These are phyloP conservation scores for Calliscelio sp. DNA, from an alignment of 2,888 invertebrate genomes.

Conservation along the genomic window DNA sequence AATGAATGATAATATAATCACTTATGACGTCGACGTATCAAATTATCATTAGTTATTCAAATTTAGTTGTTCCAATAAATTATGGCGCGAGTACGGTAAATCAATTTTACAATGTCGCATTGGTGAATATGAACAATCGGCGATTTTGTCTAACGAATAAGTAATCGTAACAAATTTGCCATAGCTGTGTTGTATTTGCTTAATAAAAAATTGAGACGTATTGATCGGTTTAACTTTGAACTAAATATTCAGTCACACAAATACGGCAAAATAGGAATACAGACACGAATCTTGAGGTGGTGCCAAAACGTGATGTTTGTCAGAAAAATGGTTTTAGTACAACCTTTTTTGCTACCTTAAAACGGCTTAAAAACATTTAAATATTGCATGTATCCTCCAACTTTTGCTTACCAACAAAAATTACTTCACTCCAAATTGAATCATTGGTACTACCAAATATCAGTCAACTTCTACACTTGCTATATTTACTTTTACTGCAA, in stretches of 20 bases:
- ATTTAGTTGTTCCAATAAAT: slow-evolving; percentile 2
- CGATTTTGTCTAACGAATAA: neutral
- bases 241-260: slow-evolving; percentile 66
- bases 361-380: slow-evolving; percentile 59
- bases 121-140: neutral
- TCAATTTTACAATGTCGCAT: neutral
- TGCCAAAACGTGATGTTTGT: slow-evolving; percentile 67
- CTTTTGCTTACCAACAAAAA: slow-evolving; percentile 34
- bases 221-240: slow-evolving; percentile 63
- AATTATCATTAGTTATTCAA: slow-evolving; percentile 22
- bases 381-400: slow-evolving; percentile 53
- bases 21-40: slow-evolving; percentile 13
- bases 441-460: slow-evolving; percentile 1
- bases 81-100: neutral
- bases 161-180: slow-evolving; percentile 18
- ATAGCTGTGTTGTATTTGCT: neutral
- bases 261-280: slow-evolving; percentile 58
- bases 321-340: slow-evolving; percentile 56
- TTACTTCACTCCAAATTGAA: slow-evolving; percentile 41
- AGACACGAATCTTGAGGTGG: slow-evolving; percentile 59
- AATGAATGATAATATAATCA: slow-evolving; percentile 32
- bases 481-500: no score
- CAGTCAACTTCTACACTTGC: no score
- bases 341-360: slow-evolving; percentile 28
- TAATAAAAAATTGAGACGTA: slow-evolving; percentile 49